Percentiles rank a stretch among this genome's conserved stretches.
phyloP scores from a whole-genome alignment of 2,888 invertebrate species.

The Thalpophila matura region DNA sequence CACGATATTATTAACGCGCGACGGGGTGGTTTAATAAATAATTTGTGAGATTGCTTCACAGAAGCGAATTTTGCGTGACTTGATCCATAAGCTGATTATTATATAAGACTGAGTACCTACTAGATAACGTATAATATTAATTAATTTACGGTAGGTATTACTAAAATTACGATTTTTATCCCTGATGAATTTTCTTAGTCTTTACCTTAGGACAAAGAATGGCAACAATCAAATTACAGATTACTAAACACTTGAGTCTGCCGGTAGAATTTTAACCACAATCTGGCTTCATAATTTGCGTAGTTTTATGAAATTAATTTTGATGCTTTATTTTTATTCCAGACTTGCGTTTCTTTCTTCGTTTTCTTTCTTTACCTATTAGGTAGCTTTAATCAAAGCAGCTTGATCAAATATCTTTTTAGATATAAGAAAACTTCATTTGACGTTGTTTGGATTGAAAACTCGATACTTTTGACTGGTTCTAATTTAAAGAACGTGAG shows the following conservation, averaged over 20 bases:
- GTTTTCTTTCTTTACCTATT: too few species aligned
- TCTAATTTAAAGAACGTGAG: too few species aligned
- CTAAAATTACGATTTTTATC: not conserved
- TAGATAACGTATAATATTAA: not conserved
- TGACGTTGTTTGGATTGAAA: too few species aligned
- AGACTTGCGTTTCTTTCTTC: not conserved
- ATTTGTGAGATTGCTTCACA: too few species aligned
- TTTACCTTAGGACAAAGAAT: not conserved
- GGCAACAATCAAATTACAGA: not conserved
- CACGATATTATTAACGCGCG: too few species aligned
- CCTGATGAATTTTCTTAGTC: not conserved
- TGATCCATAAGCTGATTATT: too few species aligned
- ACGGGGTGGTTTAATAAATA: too few species aligned
- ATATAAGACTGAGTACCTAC: too few species aligned
- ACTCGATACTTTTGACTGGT: not conserved
- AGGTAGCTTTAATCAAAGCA: too few species aligned
- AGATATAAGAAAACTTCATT: not conserved
- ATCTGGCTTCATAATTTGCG: constrained; percentile 24
- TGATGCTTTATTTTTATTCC: not conserved
- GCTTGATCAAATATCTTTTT: too few species aligned
- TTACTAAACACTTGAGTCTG: constrained; percentile 26
- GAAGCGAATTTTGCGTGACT: too few species aligned
- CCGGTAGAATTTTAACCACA: constrained; percentile 28
- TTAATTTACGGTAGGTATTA: not conserved
- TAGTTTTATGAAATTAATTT: constrained; percentile 20